Conservation (phyloP, 1,140 invertebrate genomes). For the Brachionus rubens region DNA sequence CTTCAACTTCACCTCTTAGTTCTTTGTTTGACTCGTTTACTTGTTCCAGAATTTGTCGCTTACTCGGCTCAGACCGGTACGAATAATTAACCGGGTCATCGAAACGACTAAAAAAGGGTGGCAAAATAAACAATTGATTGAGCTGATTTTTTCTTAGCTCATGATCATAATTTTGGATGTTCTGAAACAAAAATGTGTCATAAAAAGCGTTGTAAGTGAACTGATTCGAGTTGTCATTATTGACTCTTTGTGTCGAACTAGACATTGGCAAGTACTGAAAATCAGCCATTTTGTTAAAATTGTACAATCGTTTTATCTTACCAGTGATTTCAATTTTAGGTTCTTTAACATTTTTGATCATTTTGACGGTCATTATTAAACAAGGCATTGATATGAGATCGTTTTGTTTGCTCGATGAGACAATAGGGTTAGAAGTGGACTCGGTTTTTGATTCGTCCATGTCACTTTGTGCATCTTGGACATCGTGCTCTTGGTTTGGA, state of each 20-base stretch:
- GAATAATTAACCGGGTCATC: conserved; percentile 64
- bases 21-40: background rate
- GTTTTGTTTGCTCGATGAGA: background rate
- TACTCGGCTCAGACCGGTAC: conserved; percentile 30
- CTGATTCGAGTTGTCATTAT: background rate
- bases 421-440: background rate
- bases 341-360: background rate
- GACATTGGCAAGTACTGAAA: conserved; percentile 81
- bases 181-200: conserved; percentile 25
- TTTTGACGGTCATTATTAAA: background rate
- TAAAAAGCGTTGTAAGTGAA: conserved; percentile 40
- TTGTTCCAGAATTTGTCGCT: conserved; percentile 12
- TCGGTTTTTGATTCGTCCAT: background rate
- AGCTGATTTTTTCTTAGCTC: conserved; percentile 57
- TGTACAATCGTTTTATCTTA: conserved; percentile 22
- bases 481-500: background rate
- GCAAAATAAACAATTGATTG: conserved; percentile 70
- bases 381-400: conserved; percentile 14
- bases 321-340: conserved; percentile 7
- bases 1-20: background rate
- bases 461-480: background rate
- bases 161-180: conserved; percentile 33
- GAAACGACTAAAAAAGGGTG: conserved; percentile 72
- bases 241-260: conserved; percentile 46
- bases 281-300: conserved; percentile 71